These are phyloP conservation scores for Lophotis ruficrista DNA, from an alignment of 2,113 vertebrate species.

Conservation along the genomic window DNA sequence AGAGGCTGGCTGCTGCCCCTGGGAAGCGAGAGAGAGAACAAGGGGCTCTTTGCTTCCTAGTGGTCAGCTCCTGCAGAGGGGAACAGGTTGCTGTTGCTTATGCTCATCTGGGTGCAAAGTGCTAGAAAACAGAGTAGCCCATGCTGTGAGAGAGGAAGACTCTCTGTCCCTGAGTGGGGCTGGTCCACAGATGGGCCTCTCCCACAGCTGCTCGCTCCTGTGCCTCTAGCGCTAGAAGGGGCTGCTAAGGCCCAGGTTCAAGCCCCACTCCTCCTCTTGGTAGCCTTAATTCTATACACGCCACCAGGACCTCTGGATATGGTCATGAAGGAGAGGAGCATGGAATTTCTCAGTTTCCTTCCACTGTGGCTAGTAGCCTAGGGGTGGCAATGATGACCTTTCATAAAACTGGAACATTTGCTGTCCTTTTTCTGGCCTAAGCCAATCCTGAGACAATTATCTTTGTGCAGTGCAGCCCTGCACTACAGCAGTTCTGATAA, in stretches of 20 bases:
- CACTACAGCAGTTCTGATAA: conserved; percentile 6
- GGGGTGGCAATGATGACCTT: background rate
- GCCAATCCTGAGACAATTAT: conserved; percentile 32
- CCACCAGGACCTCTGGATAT: background rate
- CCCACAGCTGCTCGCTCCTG: background rate
- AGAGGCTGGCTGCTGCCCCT: background rate
- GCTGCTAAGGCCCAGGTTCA: background rate
- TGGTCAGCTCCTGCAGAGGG: background rate
- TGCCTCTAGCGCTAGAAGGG: background rate
- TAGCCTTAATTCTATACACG: background rate
- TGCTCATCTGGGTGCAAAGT: background rate
- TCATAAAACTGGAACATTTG: background rate
- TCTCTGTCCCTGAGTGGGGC: background rate
- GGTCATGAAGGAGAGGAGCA: background rate
- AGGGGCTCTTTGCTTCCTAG: background rate
- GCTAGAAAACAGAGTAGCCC: background rate
- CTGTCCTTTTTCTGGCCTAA: background rate
- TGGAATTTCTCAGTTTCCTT: background rate
- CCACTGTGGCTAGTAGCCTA: background rate
- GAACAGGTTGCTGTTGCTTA: background rate
- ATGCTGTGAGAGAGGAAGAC: background rate
- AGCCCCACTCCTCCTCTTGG: background rate
- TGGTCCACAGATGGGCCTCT: background rate
- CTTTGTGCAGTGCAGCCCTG: background rate
- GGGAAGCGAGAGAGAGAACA: background rate